Evolutionary conservation across 2,797 vertebrate genomes (phyloP).

Genomic region (Phyllotis vaccarum): DNA sequence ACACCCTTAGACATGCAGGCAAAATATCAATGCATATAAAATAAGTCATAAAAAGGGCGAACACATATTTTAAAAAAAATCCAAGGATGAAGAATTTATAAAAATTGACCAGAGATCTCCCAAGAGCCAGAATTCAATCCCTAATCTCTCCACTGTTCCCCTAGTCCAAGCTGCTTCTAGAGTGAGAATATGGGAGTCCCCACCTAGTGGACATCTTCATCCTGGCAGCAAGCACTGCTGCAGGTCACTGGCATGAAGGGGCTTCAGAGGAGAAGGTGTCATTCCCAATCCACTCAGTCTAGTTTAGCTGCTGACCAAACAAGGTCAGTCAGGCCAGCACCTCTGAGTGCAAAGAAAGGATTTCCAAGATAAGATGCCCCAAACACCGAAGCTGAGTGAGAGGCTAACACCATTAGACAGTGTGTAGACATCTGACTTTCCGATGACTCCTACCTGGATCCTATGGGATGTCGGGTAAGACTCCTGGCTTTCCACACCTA

Average conservation of each 20-base stretch:
- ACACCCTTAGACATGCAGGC: background rate
- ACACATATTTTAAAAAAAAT: background rate
- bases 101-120: background rate
- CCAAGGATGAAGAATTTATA: background rate
- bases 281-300: background rate
- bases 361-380: background rate
- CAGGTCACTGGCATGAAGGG: background rate
- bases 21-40: background rate
- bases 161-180: background rate
- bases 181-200: background rate
- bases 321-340: accelerated
- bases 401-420: too few relatives aligned
- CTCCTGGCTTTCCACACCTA: background rate
- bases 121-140: background rate
- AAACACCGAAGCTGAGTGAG: background rate
- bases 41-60: background rate
- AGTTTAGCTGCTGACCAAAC: background rate
- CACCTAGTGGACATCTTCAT: background rate
- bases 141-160: background rate
- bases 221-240: background rate
- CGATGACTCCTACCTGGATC: background rate
- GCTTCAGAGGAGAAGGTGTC: background rate
- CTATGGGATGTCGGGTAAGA: background rate
- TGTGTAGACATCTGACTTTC: background rate
- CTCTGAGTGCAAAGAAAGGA: background rate